Conservation (phyloP, 2,888 invertebrate species). For the Pterobdella sp. region DNA sequence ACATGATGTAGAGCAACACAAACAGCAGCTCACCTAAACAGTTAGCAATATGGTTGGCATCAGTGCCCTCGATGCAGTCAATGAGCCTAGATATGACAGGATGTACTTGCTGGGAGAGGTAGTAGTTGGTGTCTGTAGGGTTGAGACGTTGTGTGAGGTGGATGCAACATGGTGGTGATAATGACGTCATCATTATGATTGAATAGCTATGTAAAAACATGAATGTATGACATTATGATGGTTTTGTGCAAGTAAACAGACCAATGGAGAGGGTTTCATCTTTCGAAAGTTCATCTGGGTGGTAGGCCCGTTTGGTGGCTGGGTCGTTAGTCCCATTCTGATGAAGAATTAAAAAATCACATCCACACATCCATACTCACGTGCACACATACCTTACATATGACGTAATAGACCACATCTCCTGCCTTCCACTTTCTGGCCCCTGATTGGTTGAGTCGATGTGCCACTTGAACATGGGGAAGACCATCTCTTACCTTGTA, state of each 20-base stretch:
- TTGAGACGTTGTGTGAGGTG: background rate
- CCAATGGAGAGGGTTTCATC: constrained; percentile 52
- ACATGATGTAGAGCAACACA: background rate
- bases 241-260: constrained; percentile 36
- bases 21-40: constrained; percentile 63
- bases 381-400: constrained; percentile 64
- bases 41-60: constrained; percentile 78
- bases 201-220: background rate
- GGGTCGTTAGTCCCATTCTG: constrained; percentile 47
- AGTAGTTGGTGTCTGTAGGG: constrained; percentile 70
- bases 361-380: background rate
- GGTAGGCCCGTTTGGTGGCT: constrained; percentile 85
- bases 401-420: constrained; percentile 88
- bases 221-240: background rate
- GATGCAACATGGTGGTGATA: background rate
- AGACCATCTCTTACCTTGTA: constrained; percentile 74
- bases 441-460: constrained; percentile 66
- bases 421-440: constrained; percentile 79
- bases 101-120: constrained; percentile 86
- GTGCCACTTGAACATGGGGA: constrained; percentile 85
- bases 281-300: constrained; percentile 67
- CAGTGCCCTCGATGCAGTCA: constrained; percentile 88
- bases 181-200: background rate
- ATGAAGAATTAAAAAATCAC: background rate
- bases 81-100: constrained; percentile 90